These are phyloP conservation scores for Lamprologus sp. DNA, from an alignment of 2,113 vertebrate species.

Conservation along the genomic window DNA sequence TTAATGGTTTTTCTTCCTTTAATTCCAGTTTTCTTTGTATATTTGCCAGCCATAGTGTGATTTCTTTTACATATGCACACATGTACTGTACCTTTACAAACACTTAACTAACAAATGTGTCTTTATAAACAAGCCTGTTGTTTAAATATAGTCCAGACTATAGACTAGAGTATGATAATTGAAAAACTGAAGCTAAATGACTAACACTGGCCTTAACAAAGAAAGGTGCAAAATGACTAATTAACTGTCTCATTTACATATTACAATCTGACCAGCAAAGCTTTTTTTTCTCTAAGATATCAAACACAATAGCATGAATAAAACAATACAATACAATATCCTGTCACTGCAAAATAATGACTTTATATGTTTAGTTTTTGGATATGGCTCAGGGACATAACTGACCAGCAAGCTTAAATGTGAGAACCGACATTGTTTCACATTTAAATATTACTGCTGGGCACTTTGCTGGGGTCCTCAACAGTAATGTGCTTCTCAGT, in stretches of 20 bases:
- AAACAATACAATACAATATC: neutral
- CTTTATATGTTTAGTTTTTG: neutral
- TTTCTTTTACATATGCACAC: neutral
- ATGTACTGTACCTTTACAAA: neutral
- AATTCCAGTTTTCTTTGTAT: neutral
- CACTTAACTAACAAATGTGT: neutral
- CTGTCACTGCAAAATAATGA: neutral
- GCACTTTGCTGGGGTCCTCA: neutral
- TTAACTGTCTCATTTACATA: neutral
- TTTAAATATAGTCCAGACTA: slow-evolving; percentile 6
- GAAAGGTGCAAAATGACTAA: neutral
- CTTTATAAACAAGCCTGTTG: neutral
- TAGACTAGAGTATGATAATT: neutral
- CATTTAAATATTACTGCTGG: neutral
- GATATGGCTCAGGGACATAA: neutral
- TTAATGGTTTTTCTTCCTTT: neutral
- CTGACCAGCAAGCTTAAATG: neutral
- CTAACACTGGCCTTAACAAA: neutral
- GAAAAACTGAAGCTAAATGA: neutral
- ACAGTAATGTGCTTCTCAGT: neutral
- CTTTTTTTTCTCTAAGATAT: neutral
- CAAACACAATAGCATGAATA: neutral
- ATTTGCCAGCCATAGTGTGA: neutral
- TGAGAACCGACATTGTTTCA: neutral
- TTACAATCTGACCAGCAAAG: neutral